These are phyloP conservation scores for Hemicordylus capensis DNA, from an alignment of 2,113 vertebrate species.

Conservation along the genomic window DNA sequence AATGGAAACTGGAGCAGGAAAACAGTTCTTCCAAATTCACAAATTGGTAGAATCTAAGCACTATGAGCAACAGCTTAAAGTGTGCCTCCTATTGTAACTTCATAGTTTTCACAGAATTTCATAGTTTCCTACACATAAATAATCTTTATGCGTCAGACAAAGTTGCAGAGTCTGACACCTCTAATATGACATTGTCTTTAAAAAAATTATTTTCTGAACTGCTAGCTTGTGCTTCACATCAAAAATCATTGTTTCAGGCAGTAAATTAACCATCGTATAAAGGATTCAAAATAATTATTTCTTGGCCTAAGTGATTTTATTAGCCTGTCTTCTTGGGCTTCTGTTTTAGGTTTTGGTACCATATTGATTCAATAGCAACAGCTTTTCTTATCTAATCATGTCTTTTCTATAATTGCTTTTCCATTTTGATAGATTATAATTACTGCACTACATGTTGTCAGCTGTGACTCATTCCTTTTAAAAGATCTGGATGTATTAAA, in stretches of 20 bases:
- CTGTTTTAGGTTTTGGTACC: not conserved
- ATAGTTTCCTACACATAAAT: not conserved
- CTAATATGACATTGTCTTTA: conserved; percentile 4
- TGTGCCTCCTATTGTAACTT: too few species aligned
- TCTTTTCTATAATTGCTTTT: not conserved
- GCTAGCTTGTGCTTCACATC: not conserved
- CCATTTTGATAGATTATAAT: not conserved
- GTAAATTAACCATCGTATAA: not conserved
- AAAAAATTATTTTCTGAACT: not conserved
- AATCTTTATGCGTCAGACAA: not conserved
- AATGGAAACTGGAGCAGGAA: too few species aligned
- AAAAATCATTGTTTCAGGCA: not conserved
- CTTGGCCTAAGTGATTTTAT: not conserved
- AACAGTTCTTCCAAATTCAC: too few species aligned
- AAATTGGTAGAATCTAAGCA: too few species aligned
- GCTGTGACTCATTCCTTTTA: not conserved
- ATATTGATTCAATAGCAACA: not conserved
- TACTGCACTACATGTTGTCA: not conserved
- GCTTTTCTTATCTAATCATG: not conserved
- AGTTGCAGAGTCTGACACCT: not conserved
- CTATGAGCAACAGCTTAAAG: too few species aligned
- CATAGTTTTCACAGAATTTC: too few species aligned
- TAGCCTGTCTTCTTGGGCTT: not conserved
- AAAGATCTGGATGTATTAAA: not conserved
- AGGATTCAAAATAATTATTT: not conserved